Evolutionary conservation across 2,888 invertebrate genomes (phyloP).

Genomic region (Bursaphelenchus okinawaensis): DNA sequence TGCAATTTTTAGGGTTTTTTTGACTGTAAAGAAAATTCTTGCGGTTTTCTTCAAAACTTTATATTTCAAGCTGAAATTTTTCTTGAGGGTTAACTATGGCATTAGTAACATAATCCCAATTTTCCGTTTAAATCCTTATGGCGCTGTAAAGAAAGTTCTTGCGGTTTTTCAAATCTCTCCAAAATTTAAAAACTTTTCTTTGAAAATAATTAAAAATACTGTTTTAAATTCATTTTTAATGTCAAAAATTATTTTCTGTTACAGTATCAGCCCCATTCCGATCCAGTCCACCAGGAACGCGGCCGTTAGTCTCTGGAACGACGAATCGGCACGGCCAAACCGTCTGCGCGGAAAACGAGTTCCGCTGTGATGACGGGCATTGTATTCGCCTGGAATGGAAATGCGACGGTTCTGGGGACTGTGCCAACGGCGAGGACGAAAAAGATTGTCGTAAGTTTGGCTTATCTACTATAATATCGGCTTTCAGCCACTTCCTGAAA

Average conservation of each 20-base stretch:
- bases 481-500: not conserved
- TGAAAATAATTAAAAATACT: not conserved
- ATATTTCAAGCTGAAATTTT: too few species aligned
- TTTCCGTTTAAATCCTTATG: too few species aligned
- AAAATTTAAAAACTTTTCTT: not conserved
- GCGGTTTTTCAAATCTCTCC: not conserved
- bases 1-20: not conserved
- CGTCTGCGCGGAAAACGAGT: slow-evolving; percentile 56
- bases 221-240: too few species aligned
- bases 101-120: too few species aligned
- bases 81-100: too few species aligned
- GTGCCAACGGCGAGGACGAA: slow-evolving; percentile 53
- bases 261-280: not conserved
- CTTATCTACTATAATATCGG: not conserved
- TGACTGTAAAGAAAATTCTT: too few species aligned
- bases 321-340: slow-evolving; percentile 23
- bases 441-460: slow-evolving; percentile 55
- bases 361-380: slow-evolving; percentile 67
- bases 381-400: slow-evolving; percentile 71
- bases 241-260: not conserved
- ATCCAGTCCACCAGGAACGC: slow-evolving; percentile 16
- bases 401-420: slow-evolving; percentile 49
- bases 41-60: too few species aligned
- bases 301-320: slow-evolving; percentile 24
- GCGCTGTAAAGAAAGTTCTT: too few species aligned